phyloP scores from a whole-genome alignment of 2,888 invertebrate genomes.

The Eristalis intricaria region DNA sequence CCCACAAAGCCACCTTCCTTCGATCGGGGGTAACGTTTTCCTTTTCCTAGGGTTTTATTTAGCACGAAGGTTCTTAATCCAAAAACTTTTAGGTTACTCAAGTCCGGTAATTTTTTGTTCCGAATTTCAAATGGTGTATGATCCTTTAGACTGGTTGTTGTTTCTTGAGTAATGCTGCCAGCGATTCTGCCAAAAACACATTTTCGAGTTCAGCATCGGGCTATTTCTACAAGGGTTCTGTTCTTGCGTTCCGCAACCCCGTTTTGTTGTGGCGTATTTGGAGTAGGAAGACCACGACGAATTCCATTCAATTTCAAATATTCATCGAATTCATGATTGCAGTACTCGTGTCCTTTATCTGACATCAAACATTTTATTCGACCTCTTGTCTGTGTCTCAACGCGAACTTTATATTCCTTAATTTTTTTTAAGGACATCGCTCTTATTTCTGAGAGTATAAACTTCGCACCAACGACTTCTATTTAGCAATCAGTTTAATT shows the following conservation, averaged over 20 bases:
- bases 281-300: neutral
- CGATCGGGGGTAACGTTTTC: constrained; percentile 73
- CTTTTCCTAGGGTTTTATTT: constrained; percentile 50
- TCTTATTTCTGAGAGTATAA: too few species aligned
- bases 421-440: too few species aligned
- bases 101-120: constrained; percentile 12
- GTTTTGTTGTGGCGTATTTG: constrained; percentile 22
- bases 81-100: neutral
- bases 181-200: neutral
- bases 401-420: neutral
- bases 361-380: constrained; percentile 18
- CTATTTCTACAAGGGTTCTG: constrained; percentile 19
- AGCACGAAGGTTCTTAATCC: constrained; percentile 37
- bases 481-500: constrained; percentile 14
- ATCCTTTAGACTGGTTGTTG: neutral
- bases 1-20: constrained; percentile 74
- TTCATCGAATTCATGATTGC: neutral
- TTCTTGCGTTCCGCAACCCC: constrained; percentile 10
- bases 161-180: neutral
- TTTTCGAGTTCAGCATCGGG: neutral
- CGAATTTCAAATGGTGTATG: constrained; percentile 25
- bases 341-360: constrained; percentile 28
- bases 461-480: neutral
- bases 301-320: neutral
- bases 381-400: constrained; percentile 3